phyloP scores from a whole-genome alignment of 2,888 invertebrate species.

The Tipula lateralis region DNA sequence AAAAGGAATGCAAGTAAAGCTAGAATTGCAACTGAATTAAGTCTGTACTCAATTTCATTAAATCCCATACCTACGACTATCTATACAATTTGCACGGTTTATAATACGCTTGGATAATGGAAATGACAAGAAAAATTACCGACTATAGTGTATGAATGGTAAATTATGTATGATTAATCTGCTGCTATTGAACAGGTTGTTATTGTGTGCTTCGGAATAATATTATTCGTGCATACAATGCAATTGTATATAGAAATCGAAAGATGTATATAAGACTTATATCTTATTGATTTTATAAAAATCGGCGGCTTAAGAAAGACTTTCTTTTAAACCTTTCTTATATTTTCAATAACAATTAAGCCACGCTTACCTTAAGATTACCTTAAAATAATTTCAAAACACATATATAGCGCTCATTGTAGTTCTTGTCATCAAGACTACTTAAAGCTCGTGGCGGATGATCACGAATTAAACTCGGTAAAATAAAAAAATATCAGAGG shows the following conservation, averaged over 20 bases:
- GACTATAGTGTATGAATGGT: neutral
- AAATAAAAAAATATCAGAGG: too few species aligned
- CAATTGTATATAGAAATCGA: neutral
- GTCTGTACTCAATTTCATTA: neutral
- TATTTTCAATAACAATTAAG: neutral
- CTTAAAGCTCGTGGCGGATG: neutral
- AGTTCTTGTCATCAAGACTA: neutral
- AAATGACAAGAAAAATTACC: neutral
- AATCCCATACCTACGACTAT: neutral
- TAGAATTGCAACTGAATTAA: neutral
- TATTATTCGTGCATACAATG: neutral
- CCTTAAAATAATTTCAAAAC: neutral
- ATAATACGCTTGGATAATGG: neutral
- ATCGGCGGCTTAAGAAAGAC: neutral
- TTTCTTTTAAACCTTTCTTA: neutral
- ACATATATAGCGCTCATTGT: neutral
- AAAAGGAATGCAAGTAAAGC: neutral
- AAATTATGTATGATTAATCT: neutral
- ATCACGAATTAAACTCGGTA: conserved; percentile 2
- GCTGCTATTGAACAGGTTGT: neutral
- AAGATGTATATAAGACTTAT: neutral
- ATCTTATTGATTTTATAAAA: neutral
- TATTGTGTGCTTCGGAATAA: neutral
- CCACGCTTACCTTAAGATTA: neutral
- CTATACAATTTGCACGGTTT: neutral